These are phyloP conservation scores for Lomographa bimaculata DNA, from an alignment of 2,888 invertebrate genomes.

Conservation along the genomic window DNA sequence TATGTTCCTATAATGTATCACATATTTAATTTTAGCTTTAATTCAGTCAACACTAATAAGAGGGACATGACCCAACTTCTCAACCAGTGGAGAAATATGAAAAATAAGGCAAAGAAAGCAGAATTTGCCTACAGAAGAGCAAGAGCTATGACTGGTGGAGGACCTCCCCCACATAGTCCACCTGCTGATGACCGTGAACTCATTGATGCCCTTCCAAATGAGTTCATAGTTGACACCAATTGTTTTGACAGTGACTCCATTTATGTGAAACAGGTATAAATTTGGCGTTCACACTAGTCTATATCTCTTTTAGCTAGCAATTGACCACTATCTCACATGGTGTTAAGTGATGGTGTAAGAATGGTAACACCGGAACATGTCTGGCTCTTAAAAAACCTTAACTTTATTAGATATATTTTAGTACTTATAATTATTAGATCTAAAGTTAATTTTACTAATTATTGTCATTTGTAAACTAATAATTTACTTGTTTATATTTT, in stretches of 20 bases:
- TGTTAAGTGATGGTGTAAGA: too few relatives aligned
- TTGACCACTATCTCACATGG: too few relatives aligned
- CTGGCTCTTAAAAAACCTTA: too few relatives aligned
- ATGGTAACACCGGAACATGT: too few relatives aligned
- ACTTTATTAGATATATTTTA: too few relatives aligned
- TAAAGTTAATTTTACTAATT: too few relatives aligned
- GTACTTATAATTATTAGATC: too few relatives aligned
- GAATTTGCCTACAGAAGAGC: not conserved
- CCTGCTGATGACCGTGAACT: not conserved
- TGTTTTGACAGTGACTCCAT: not conserved
- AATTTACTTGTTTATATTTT: too few relatives aligned
- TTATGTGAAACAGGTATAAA: not conserved
- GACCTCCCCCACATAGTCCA: not conserved
- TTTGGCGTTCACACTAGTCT: not conserved
- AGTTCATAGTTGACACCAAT: not conserved
- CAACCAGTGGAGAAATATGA: slow-evolving; percentile 7
- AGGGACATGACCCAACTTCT: slow-evolving; percentile 1
- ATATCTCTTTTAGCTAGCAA: not conserved
- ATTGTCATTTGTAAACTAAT: too few relatives aligned
- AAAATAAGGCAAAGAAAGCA: slow-evolving; percentile 1
- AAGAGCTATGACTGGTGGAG: not conserved
- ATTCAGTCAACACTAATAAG: not conserved
- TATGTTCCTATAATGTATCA: not conserved
- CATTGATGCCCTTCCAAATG: not conserved
- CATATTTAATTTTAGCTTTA: slow-evolving; percentile 5